Percentiles rank a stretch among this genome's conserved stretches.
These are phyloP conservation scores for Periplaneta americana DNA, from an alignment of 1,140 invertebrate species.

Conservation along the genomic window DNA sequence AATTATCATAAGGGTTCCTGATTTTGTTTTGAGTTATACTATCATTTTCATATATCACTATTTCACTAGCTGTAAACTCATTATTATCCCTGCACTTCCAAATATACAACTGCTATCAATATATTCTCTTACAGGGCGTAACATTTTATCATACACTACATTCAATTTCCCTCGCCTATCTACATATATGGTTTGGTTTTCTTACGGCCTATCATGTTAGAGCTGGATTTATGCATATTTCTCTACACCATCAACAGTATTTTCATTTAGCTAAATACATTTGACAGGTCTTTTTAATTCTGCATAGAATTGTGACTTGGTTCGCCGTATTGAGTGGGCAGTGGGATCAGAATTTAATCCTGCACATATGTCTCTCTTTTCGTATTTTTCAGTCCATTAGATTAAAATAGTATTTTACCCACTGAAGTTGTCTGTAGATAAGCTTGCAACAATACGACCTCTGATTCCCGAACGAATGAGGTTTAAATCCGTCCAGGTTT, in stretches of 20 bases:
- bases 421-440: background rate
- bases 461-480: background rate
- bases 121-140: too few species aligned
- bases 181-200: too few species aligned
- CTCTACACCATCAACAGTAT: background rate
- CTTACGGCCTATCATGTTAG: background rate
- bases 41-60: too few species aligned
- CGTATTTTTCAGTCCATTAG: background rate
- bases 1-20: too few species aligned
- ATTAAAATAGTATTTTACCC: background rate
- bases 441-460: background rate
- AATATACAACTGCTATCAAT: too few species aligned
- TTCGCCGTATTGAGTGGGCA: background rate
- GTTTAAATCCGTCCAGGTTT: background rate
- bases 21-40: too few species aligned
- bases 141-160: too few species aligned
- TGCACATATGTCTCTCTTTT: background rate
- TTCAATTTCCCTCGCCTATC: too few species aligned
- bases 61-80: too few species aligned
- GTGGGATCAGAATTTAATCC: too few species aligned
- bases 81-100: too few species aligned
- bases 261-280: background rate
- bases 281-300: background rate
- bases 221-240: background rate
- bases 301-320: too few species aligned